These are phyloP conservation scores for Hexactinellida sp. DNA, from an alignment of 37 sponge, comb jelly and placozoan genomes.

Conservation along the genomic window DNA sequence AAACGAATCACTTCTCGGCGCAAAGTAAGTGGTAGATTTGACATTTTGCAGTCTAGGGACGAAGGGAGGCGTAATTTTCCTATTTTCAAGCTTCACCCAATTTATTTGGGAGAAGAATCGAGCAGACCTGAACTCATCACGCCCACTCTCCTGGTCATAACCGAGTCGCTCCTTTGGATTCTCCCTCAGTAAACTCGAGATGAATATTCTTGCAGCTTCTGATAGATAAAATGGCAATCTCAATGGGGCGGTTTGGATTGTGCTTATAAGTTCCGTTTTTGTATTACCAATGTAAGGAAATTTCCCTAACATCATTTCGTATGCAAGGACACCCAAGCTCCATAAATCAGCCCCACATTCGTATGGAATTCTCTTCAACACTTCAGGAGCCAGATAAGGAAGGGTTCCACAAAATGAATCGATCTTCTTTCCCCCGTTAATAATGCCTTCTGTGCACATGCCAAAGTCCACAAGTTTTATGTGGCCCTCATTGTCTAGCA, in stretches of 20 bases:
- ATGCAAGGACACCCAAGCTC: neutral
- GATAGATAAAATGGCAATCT: neutral
- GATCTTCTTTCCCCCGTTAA: neutral
- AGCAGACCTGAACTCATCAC: neutral
- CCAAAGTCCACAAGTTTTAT: constrained; percentile 4
- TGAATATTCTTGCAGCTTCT: neutral
- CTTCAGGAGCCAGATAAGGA: neutral
- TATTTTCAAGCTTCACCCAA: neutral
- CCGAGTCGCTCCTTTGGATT: neutral
- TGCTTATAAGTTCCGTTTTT: neutral
- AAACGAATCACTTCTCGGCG: neutral
- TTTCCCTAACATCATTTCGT: neutral
- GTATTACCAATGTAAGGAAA: neutral
- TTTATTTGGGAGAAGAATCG: neutral
- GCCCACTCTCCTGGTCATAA: neutral
- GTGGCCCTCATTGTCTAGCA: neutral
- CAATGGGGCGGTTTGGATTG: neutral
- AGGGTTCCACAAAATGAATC: neutral
- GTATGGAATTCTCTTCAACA: neutral
- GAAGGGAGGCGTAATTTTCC: neutral
- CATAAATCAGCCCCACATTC: constrained; percentile 11
- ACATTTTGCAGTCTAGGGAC: neutral
- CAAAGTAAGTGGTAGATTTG: neutral
- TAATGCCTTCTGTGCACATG: neutral
- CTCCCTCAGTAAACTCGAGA: neutral